Evolutionary conservation across 1,140 invertebrate genomes (phyloP), one percentile per base, ranked within the genome.

Genomic region (Plutomurus gul): DNA sequence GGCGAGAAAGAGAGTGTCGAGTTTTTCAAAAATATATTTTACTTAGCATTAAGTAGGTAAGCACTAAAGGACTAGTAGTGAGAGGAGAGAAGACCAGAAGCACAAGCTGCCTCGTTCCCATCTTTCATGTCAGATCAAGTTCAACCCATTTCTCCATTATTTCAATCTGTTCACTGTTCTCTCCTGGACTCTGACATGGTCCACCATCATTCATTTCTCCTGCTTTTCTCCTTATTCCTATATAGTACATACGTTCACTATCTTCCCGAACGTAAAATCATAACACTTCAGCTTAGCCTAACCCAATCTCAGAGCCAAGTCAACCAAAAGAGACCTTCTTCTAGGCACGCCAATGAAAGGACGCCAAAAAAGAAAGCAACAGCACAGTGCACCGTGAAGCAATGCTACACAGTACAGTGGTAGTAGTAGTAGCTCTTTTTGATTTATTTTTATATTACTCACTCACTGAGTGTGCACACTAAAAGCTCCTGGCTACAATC

Each of bases 101-200:
- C n/a, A n/a, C 27, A 65, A 65, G 30, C 56, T 65, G 56, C 30
- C 27, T 7, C 16, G 25, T 72, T 72, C 70, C 39, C 36, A 72
- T 72, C 70, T 72, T 72, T 72, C 70, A 72, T 72, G 70, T 72
- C 70, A 72, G 70, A 72, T 72, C 70, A 72, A 72, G 36, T 72
- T 72, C 56, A 30, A 65, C 56, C 56, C 56, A 65, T 65, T 65
- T 65, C 22, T 65, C 56, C 56, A 65, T 65, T 65, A 65, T 65
- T 65, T 65, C 56, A 65, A 65, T 65, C 56, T 65, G 56, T 72
- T 72, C 70, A 40, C 70, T 40, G 10, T 56, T 18, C 49, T 56
- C 70, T 25, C 40, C 70, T 72, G 56, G 56, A 65, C 56, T 36
- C 56, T 65, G 56, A 65, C 56, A 65, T 65, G 25, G 56, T 27